Conservation (phyloP, 1,140 invertebrate species). For the Diprion similis region DNA sequence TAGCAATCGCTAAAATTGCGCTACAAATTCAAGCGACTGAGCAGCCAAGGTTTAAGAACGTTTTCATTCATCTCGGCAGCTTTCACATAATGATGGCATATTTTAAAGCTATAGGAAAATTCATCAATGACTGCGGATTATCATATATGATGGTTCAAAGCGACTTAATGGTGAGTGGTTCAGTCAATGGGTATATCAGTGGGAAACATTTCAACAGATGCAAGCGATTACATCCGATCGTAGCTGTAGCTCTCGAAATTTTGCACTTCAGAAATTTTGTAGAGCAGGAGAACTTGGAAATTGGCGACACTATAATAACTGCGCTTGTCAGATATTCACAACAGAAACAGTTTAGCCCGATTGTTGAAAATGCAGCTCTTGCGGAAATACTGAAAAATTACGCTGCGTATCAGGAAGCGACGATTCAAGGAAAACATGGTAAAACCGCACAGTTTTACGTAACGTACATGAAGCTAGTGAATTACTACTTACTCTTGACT, state of each 20-base stretch:
- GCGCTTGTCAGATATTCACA: neutral
- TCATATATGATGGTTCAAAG: constrained; percentile 52
- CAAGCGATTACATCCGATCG: constrained; percentile 56
- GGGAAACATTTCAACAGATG: constrained; percentile 61
- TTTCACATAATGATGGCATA: constrained; percentile 61
- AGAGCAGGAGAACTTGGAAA: constrained; percentile 30
- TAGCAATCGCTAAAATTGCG: constrained; percentile 56
- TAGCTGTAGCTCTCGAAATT: constrained; percentile 52
- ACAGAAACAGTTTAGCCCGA: constrained; percentile 7
- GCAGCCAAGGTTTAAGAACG: constrained; percentile 44
- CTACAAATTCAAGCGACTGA: constrained; percentile 49
- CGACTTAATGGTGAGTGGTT: constrained; percentile 53
- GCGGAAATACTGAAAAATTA: constrained; percentile 9
- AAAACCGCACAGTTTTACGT: constrained; percentile 36
- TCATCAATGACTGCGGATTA: constrained; percentile 56
- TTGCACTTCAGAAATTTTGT: constrained; percentile 53
- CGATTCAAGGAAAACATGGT: constrained; percentile 26
- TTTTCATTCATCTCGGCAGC: constrained; percentile 59
- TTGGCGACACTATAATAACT: constrained; percentile 22
- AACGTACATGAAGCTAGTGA: constrained; percentile 30
- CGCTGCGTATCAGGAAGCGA: constrained; percentile 5
- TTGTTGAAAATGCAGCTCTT: neutral
- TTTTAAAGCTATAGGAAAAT: constrained; percentile 60
- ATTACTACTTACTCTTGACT: constrained; percentile 31
- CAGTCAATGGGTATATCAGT: constrained; percentile 53